Evolutionary conservation across 2,113 vertebrate genomes (phyloP).

Genomic region (Aplodontia rufa): DNA sequence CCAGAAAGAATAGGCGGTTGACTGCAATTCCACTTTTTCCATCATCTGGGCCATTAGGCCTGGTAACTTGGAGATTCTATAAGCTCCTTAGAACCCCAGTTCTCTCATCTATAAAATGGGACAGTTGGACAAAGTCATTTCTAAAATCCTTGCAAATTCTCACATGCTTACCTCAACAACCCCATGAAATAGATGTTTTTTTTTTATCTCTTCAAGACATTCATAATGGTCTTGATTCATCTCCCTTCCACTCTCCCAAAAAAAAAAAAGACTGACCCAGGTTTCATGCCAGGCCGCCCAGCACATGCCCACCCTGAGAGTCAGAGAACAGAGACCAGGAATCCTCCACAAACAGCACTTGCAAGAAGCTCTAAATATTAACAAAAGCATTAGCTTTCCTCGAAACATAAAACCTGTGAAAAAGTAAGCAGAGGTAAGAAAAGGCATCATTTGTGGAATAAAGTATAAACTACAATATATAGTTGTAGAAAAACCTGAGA

Average conservation of each 20-base stretch:
- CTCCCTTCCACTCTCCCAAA: neutral
- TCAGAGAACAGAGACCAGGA: neutral
- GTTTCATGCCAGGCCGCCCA: neutral
- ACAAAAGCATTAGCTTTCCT: neutral
- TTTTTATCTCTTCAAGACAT: neutral
- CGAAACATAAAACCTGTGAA: neutral
- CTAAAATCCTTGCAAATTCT: neutral
- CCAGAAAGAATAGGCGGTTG: neutral
- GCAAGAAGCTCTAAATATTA: neutral
- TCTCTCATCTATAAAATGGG: neutral
- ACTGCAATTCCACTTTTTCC: neutral
- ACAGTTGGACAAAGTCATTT: neutral
- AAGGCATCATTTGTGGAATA: neutral
- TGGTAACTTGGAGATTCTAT: neutral
- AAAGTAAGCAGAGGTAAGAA: neutral
- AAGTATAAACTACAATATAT: neutral
- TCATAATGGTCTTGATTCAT: neutral
- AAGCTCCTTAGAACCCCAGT: neutral
- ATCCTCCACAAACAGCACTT: neutral
- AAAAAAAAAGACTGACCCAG: neutral
- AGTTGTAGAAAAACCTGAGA: neutral
- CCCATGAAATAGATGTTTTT: neutral
- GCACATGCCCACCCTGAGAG: neutral
- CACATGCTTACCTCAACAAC: neutral
- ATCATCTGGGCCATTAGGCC: neutral